These are phyloP conservation scores for Takifugu flavidus DNA, from an alignment of 2,113 vertebrate species.

Conservation along the genomic window DNA sequence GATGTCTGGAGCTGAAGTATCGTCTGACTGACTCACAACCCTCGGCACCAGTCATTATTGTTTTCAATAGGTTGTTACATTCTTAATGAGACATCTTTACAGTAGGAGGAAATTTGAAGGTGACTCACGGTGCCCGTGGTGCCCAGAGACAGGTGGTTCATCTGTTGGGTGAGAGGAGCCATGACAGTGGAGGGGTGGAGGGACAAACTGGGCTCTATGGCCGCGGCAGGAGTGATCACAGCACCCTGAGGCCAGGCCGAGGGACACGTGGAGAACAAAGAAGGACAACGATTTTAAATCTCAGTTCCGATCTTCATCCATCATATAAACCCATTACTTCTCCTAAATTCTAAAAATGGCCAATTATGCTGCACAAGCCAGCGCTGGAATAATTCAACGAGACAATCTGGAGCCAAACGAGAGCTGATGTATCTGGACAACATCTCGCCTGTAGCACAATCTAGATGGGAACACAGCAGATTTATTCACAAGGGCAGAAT, in stretches of 20 bases:
- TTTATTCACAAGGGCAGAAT: too few relatives aligned
- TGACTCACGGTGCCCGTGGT: conserved; percentile 91
- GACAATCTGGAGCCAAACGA: neutral
- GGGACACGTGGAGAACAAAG: conserved; percentile 6
- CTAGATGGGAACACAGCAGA: too few relatives aligned
- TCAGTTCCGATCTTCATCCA: too few relatives aligned
- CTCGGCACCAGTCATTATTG: too few relatives aligned
- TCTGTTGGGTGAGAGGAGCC: conserved; percentile 95
- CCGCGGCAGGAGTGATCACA: conserved; percentile 87
- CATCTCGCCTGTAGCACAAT: too few relatives aligned
- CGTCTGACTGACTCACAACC: neutral
- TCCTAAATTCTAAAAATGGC: neutral
- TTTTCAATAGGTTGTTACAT: too few relatives aligned
- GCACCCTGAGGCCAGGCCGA: conserved; percentile 80
- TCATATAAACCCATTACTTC: too few relatives aligned
- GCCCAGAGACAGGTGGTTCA: conserved; percentile 98
- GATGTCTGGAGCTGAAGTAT: neutral
- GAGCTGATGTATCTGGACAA: too few relatives aligned
- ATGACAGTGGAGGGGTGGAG: conserved; percentile 96
- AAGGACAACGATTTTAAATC: too few relatives aligned
- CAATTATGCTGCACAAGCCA: neutral
- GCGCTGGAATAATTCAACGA: neutral
- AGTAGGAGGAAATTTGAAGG: too few relatives aligned
- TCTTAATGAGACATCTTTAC: too few relatives aligned
- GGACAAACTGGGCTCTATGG: conserved; percentile 97